Conservation (phyloP, 2,888 invertebrate genomes). For the Notodonta dromedarius region DNA sequence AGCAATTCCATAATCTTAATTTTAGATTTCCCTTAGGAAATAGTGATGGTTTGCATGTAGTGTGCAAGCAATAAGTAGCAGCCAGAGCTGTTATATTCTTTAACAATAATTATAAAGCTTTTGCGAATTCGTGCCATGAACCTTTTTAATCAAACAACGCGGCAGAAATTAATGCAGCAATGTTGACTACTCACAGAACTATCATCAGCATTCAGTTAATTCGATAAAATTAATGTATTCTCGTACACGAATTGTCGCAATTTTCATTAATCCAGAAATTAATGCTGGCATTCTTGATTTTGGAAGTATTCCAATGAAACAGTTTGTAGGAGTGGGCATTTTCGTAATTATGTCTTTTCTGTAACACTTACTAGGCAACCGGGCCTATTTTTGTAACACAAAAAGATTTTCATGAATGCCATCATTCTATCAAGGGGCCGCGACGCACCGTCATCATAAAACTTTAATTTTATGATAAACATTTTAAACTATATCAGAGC, state of each 20-base stretch:
- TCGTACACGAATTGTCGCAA: conserved; percentile 44
- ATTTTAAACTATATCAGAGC: not conserved
- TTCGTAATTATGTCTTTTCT: conserved; percentile 76
- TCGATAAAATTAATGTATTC: conserved; percentile 44
- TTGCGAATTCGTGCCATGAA: not conserved
- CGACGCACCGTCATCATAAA: conserved; percentile 2
- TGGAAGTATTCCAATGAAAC: conserved; percentile 79
- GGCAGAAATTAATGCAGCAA: not conserved
- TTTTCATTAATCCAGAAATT: conserved; percentile 76
- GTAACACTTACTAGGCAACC: conserved; percentile 63
- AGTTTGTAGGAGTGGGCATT: conserved; percentile 63
- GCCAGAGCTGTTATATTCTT: no score
- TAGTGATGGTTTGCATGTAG: no score
- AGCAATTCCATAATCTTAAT: no score
- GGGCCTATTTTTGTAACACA: conserved; percentile 67
- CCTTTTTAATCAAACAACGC: not conserved
- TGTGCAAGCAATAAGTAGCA: no score
- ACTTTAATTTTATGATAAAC: conserved; percentile 18
- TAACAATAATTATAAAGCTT: not conserved
- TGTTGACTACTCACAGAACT: not conserved
- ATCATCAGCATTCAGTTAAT: conserved; percentile 30
- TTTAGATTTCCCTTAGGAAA: no score
- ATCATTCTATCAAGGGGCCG: conserved; percentile 43
- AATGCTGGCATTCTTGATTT: conserved; percentile 69
- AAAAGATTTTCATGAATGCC: conserved; percentile 47